Evolutionary conservation across 2,888 invertebrate genomes (phyloP).

Genomic region (Sabellastarte sp.): DNA sequence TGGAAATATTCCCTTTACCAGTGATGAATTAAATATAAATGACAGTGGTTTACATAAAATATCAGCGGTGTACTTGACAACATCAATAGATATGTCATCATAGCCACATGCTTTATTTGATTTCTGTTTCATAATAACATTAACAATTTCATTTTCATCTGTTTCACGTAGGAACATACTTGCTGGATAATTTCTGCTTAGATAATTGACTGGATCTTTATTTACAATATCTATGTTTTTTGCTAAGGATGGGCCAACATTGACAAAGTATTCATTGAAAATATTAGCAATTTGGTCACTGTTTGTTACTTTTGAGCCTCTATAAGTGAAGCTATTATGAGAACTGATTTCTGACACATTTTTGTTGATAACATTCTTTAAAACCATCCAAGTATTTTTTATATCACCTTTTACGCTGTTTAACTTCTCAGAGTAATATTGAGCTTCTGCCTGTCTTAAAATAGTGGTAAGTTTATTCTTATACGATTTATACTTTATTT

Average conservation of each 20-base stretch:
- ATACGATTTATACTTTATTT: not conserved
- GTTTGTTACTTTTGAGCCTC: not conserved
- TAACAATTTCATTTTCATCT: not conserved
- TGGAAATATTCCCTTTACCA: not conserved
- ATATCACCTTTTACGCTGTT: not conserved
- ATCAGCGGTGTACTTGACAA: not conserved
- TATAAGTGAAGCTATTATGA: not conserved
- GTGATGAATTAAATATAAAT: not conserved
- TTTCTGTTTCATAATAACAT: not conserved
- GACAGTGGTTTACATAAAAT: not conserved
- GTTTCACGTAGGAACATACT: not conserved
- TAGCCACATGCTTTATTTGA: not conserved
- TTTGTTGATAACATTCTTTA: too few species aligned
- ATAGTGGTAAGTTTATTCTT: not conserved
- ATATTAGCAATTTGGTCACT: not conserved
- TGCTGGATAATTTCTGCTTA: not conserved
- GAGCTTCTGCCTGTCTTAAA: not conserved
- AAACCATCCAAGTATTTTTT: too few species aligned
- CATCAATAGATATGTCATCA: not conserved
- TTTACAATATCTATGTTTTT: not conserved
- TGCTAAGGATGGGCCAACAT: constrained; percentile 1
- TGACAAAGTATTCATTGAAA: constrained; percentile 4
- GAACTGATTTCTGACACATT: not conserved
- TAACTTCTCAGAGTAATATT: not conserved
- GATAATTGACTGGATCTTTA: not conserved